Percentiles rank a stretch among this genome's conserved stretches.
These are phyloP conservation scores for Physella acuta DNA, from an alignment of 1,140 invertebrate genomes.

Conservation along the genomic window DNA sequence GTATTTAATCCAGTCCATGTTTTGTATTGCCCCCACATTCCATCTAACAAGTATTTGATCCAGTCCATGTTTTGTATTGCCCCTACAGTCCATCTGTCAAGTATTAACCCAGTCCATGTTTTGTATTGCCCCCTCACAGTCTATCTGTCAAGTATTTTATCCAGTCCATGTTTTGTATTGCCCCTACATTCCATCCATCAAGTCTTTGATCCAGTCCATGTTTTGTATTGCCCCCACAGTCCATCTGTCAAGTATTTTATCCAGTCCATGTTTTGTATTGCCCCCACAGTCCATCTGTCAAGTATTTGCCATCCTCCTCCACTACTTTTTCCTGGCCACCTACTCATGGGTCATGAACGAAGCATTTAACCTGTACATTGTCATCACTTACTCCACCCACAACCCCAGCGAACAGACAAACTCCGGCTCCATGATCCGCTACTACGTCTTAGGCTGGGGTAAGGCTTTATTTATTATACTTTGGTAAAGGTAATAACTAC, in stretches of 20 bases:
- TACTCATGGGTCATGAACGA: slow-evolving; percentile 65
- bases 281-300: slow-evolving; percentile 55
- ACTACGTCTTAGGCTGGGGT: slow-evolving; percentile 61
- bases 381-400: slow-evolving; percentile 61
- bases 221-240: too few relatives aligned
- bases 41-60: too few relatives aligned
- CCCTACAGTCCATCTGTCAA: too few relatives aligned
- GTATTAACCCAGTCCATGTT: too few relatives aligned
- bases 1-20: too few relatives aligned
- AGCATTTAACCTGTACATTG: slow-evolving; percentile 61
- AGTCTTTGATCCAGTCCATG: too few relatives aligned
- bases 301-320: slow-evolving; percentile 58
- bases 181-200: too few relatives aligned
- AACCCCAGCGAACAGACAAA: slow-evolving; percentile 50
- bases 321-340: slow-evolving; percentile 62
- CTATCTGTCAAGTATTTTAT: too few relatives aligned
- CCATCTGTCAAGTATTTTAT: slow-evolving; percentile 53
- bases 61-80: too few relatives aligned
- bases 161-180: too few relatives aligned
- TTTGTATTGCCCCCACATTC: too few relatives aligned
- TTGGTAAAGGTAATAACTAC: neutral
- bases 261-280: neutral
- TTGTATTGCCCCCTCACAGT: too few relatives aligned
- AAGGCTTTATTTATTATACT: slow-evolving; percentile 26
- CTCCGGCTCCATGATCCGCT: slow-evolving; percentile 52